phyloP scores from a whole-genome alignment of 2,888 invertebrate genomes.

The Drosophila nigricruria region DNA sequence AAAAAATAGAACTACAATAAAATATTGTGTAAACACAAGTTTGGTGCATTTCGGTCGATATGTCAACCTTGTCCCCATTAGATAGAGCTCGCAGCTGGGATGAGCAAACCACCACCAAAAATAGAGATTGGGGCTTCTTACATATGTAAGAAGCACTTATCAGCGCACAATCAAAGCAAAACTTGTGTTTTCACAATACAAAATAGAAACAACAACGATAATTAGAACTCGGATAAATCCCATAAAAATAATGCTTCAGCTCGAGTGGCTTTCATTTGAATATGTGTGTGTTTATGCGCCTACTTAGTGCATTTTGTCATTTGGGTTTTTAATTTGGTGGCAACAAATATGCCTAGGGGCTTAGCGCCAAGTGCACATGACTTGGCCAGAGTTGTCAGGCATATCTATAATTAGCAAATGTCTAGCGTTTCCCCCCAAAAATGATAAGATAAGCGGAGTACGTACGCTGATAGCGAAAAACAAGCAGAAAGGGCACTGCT shows the following conservation, averaged over 20 bases:
- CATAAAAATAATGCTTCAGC: constrained; percentile 20
- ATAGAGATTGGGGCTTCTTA: constrained; percentile 15
- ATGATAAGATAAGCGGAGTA: constrained; percentile 65
- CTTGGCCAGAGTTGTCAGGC: constrained; percentile 37
- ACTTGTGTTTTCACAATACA: constrained; percentile 38
- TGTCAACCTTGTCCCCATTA: constrained; percentile 75
- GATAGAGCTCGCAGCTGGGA: constrained; percentile 54
- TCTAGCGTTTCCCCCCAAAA: constrained; percentile 34
- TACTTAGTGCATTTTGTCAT: constrained; percentile 56
- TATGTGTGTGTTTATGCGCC: constrained; percentile 9
- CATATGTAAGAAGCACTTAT: constrained; percentile 58
- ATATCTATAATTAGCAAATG: constrained; percentile 79
- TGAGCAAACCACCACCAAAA: constrained; percentile 48
- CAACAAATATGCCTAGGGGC: constrained; percentile 17
- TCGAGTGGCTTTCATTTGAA: constrained; percentile 23
- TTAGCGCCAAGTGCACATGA: constrained; percentile 69
- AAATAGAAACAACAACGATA: constrained; percentile 3
- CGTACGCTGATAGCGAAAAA: constrained; percentile 27
- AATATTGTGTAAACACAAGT: constrained; percentile 51
- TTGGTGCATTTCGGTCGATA: constrained; percentile 26
- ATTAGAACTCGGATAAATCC: constrained; percentile 18
- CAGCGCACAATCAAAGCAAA: constrained; percentile 68
- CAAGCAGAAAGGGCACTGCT: background rate
- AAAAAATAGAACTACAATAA: constrained; percentile 19
- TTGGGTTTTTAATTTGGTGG: constrained; percentile 8